Evolutionary conservation across 2,113 vertebrate genomes (phyloP).

Genomic region (Epinephelus lanceolatus): DNA sequence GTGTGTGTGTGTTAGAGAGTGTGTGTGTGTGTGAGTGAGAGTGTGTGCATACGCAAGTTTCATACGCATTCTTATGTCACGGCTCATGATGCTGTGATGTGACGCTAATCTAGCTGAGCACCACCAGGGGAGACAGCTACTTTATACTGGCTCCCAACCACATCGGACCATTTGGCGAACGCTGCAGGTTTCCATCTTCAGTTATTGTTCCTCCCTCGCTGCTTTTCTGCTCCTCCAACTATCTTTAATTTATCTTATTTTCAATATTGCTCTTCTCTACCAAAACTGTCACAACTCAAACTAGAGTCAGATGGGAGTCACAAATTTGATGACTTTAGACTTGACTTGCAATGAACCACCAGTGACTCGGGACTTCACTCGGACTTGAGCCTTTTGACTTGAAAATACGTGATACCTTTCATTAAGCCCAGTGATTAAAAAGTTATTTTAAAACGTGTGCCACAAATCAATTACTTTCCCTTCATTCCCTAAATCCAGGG

Average conservation of each 20-base stretch:
- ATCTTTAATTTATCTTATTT: slow-evolving; percentile 1
- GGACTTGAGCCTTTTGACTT: too few relatives aligned
- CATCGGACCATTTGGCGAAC: slow-evolving; percentile 20
- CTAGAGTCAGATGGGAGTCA: too few relatives aligned
- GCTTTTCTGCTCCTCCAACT: slow-evolving; percentile 7
- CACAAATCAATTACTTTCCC: too few relatives aligned
- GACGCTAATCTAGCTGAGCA: slow-evolving; percentile 76
- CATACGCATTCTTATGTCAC: slow-evolving; percentile 73
- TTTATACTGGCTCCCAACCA: slow-evolving; percentile 45
- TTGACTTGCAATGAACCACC: too few relatives aligned
- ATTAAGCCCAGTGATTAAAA: too few relatives aligned
- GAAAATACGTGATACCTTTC: too few relatives aligned
- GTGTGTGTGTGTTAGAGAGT: slow-evolving; percentile 21
- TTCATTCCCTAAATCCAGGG: too few relatives aligned
- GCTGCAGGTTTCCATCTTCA: slow-evolving; percentile 60
- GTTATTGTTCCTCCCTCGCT: slow-evolving; percentile 4
- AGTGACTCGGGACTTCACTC: too few relatives aligned
- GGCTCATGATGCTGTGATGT: slow-evolving; percentile 68
- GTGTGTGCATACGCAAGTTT: slow-evolving; percentile 38
- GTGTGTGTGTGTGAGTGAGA: slow-evolving; percentile 31
- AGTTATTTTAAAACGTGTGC: too few relatives aligned
- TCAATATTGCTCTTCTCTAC: background rate
- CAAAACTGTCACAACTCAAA: background rate
- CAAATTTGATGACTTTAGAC: too few relatives aligned
- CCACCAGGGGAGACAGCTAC: slow-evolving; percentile 61